Percentiles rank a stretch among this genome's conserved stretches.
Evolutionary conservation across 2,797 vertebrate species (phyloP).

Genomic region (Anableps anableps): DNA sequence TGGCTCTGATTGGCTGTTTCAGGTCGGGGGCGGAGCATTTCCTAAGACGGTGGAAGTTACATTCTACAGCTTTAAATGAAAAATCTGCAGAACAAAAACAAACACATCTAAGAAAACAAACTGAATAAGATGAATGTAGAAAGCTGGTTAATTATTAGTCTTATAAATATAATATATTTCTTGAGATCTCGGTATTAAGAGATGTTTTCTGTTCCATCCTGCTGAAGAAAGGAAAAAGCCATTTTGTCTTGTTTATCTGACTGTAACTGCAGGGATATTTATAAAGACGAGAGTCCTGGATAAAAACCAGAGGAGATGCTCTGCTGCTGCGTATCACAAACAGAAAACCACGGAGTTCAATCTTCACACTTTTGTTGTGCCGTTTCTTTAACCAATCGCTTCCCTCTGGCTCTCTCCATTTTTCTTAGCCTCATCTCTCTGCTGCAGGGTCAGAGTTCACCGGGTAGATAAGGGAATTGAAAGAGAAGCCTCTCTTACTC

Average conservation of each 20-base stretch:
- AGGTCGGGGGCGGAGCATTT: no score
- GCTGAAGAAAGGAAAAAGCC: not conserved
- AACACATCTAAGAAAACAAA: no score
- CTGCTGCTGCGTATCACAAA: constrained; percentile 7
- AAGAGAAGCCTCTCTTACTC: constrained; percentile 60
- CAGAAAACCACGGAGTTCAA: constrained; percentile 57
- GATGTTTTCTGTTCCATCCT: not conserved
- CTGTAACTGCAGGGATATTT: not conserved
- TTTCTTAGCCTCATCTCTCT: constrained; percentile 61
- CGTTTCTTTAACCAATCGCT: constrained; percentile 34
- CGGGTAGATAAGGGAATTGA: constrained; percentile 70
- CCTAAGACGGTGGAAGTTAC: no score
- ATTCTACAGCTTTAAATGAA: no score
- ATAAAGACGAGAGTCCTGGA: not conserved
- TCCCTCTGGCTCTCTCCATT: constrained; percentile 62
- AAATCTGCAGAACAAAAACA: no score
- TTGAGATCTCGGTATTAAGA: not conserved
- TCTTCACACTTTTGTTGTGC: constrained; percentile 60
- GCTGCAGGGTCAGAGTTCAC: constrained; percentile 69
- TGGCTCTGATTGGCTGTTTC: no score
- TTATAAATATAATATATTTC: not conserved
- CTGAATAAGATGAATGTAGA: not conserved
- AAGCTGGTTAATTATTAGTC: not conserved
- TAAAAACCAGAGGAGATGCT: constrained; percentile 12
- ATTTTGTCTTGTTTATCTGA: not conserved